These are phyloP conservation scores for Diplogasteroides magnus DNA, from an alignment of 1,140 invertebrate genomes.

Conservation along the genomic window DNA sequence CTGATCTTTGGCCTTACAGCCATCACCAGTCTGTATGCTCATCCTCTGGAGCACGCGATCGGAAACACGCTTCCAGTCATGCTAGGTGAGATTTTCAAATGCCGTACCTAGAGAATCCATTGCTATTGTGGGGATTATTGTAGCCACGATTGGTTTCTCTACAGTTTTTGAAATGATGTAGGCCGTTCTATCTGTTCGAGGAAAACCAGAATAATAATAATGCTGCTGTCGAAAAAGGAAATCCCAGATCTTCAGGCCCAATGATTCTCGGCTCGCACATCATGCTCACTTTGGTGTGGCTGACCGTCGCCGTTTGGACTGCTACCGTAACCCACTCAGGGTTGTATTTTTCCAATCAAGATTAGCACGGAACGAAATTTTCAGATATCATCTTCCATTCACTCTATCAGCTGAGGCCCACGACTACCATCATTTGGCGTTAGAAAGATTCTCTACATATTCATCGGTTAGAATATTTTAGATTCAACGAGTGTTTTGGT, in stretches of 20 bases:
- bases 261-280: slow-evolving; percentile 75
- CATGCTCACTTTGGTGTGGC: slow-evolving; percentile 76
- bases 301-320: slow-evolving; percentile 70
- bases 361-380: too few species aligned
- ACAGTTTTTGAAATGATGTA: too few species aligned
- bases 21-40: slow-evolving; percentile 77
- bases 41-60: slow-evolving; percentile 78
- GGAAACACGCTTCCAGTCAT: slow-evolving; percentile 76
- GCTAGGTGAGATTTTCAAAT: slow-evolving; percentile 8
- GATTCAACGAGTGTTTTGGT: slow-evolving; percentile 79
- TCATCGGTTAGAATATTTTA: too few species aligned
- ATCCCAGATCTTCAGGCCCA: slow-evolving; percentile 63
- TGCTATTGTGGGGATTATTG: too few species aligned
- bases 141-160: too few species aligned
- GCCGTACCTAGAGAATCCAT: too few species aligned
- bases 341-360: too few species aligned
- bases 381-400: slow-evolving; percentile 81
- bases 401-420: slow-evolving; percentile 82
- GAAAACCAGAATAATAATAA: too few species aligned
- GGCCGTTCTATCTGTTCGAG: too few species aligned
- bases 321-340: slow-evolving; percentile 79
- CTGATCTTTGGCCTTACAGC: slow-evolving; percentile 16
- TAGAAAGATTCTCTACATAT: too few species aligned
- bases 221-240: too few species aligned
- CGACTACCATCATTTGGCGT: slow-evolving; percentile 84